phyloP scores from a whole-genome alignment of 2,797 vertebrate genomes.

The Gobionotothen gibberifrons region DNA sequence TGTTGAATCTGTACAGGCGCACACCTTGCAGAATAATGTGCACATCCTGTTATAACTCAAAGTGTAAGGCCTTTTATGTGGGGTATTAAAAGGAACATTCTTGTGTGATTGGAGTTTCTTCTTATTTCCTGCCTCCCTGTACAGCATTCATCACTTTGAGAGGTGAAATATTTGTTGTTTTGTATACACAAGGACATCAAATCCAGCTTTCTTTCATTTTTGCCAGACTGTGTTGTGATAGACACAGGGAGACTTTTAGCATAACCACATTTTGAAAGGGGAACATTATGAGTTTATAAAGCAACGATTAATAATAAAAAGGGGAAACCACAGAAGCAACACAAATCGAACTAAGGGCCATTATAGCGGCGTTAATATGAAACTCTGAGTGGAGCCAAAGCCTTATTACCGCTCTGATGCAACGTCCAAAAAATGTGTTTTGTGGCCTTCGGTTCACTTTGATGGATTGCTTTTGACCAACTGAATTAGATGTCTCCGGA shows the following conservation, averaged over 20 bases:
- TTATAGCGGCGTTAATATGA: constrained; percentile 2
- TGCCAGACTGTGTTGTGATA: constrained; percentile 6
- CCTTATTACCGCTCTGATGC: constrained; percentile 21
- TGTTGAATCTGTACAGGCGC: constrained; percentile 1
- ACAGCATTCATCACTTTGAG: neutral
- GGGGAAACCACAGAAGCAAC: constrained; percentile 12
- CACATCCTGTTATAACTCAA: constrained; percentile 38
- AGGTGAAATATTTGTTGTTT: neutral
- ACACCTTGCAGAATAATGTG: constrained; percentile 7
- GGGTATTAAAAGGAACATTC: constrained; percentile 20
- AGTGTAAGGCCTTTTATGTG: constrained; percentile 28
- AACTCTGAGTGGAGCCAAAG: constrained; percentile 23
- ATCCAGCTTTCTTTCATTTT: neutral
- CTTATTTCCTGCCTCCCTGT: constrained; percentile 11
- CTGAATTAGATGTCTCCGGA: constrained; percentile 40
- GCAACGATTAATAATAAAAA: constrained; percentile 8
- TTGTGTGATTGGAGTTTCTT: neutral
- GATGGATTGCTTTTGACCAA: constrained; percentile 57
- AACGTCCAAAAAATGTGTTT: constrained; percentile 37
- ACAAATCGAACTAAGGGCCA: neutral
- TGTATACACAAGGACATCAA: neutral
- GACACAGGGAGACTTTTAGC: neutral
- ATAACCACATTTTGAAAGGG: neutral
- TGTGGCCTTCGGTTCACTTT: constrained; percentile 33
- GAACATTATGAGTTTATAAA: constrained; percentile 11